These are phyloP conservation scores for Chloroclystis v-ata DNA, from an alignment of 2,888 invertebrate genomes.

Conservation along the genomic window DNA sequence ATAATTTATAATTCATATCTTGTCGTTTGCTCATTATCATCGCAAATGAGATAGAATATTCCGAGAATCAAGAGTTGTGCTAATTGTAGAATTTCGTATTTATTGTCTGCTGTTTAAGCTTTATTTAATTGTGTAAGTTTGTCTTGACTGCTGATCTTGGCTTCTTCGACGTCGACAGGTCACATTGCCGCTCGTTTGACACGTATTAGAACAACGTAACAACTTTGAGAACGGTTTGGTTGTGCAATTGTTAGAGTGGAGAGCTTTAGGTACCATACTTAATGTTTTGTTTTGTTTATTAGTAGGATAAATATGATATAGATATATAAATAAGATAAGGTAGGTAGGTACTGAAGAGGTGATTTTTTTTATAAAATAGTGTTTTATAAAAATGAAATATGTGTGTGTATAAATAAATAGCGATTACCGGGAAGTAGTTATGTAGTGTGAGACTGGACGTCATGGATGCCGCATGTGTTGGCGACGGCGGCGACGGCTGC, in stretches of 20 bases:
- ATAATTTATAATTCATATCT: conserved; percentile 50
- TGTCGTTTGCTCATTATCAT: conserved; percentile 40
- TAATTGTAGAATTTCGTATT: conserved; percentile 4
- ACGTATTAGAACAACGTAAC: too few relatives aligned
- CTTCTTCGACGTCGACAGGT: background rate
- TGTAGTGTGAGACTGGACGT: conserved; percentile 27
- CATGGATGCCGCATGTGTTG: conserved; percentile 64
- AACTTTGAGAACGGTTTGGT: background rate
- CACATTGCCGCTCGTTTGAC: background rate
- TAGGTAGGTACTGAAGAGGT: background rate
- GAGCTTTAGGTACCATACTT: background rate
- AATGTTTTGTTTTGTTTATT: too few relatives aligned
- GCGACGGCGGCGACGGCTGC: conserved; percentile 37
- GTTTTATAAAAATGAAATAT: too few relatives aligned
- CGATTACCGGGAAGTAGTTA: conserved; percentile 25
- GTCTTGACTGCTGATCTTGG: background rate
- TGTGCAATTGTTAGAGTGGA: background rate
- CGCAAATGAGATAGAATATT: conserved; percentile 37
- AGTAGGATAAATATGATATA: too few relatives aligned
- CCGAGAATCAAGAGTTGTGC: conserved; percentile 33
- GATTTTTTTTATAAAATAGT: too few relatives aligned
- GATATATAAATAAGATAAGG: too few relatives aligned
- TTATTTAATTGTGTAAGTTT: conserved; percentile 1
- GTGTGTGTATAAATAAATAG: conserved; percentile 6
- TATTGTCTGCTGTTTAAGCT: background rate